These are phyloP conservation scores for Ameiurus melas DNA, from an alignment of 2,113 vertebrate species.

Conservation along the genomic window DNA sequence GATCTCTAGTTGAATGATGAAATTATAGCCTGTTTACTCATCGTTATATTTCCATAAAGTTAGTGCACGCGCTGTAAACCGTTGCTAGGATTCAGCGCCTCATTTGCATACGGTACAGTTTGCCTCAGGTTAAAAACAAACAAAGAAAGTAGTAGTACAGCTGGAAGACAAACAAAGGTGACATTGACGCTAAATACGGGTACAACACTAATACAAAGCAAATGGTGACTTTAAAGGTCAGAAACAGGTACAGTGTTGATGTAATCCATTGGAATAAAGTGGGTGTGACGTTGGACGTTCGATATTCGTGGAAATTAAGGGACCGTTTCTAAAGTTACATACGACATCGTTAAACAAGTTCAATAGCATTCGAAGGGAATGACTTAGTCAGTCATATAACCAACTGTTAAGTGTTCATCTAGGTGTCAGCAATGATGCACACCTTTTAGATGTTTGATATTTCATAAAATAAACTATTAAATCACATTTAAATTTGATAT, in stretches of 20 bases:
- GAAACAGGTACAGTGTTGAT: neutral
- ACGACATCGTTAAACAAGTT: no score
- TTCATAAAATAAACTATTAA: no score
- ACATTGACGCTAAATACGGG: neutral
- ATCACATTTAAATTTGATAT: no score
- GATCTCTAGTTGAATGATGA: neutral
- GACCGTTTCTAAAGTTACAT: no score
- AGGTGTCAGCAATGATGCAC: no score
- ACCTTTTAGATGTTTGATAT: no score
- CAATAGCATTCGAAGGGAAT: no score
- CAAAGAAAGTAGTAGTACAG: neutral
- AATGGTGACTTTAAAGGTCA: neutral
- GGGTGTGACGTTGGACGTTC: no score
- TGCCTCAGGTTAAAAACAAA: neutral
- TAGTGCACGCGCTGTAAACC: neutral
- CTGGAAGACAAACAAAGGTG: neutral
- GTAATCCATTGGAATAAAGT: no score
- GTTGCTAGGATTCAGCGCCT: constrained; percentile 27
- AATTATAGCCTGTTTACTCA: neutral
- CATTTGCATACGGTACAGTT: constrained; percentile 16
- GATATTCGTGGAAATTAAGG: no score
- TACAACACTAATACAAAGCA: neutral
- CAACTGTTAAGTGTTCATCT: no score
- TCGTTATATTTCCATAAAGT: neutral
- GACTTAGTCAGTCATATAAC: no score